A percentile compares a stretch with the other conserved stretches of the same genome.
phyloP scores from a whole-genome alignment of 2,113 vertebrate genomes.

The Hippocampus abdominalis region DNA sequence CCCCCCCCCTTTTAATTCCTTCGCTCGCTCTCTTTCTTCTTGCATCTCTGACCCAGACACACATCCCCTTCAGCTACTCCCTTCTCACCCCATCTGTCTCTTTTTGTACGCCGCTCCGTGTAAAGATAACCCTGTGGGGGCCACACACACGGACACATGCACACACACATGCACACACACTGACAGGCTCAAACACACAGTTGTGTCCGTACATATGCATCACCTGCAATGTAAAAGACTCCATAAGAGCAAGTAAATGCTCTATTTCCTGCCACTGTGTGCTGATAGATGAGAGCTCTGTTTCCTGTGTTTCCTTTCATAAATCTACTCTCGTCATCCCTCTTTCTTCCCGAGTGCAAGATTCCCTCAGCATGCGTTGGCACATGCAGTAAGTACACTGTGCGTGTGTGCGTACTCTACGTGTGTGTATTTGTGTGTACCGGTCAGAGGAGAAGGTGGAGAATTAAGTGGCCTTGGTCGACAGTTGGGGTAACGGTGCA shows the following conservation, averaged over 20 bases:
- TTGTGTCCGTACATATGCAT: slow-evolving; percentile 19
- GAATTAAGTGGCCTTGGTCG: slow-evolving; percentile 66
- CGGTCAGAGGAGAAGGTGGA: slow-evolving; percentile 40
- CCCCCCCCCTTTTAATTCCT: slow-evolving; percentile 22
- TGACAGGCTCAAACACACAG: slow-evolving; percentile 8
- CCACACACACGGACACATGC: slow-evolving; percentile 12
- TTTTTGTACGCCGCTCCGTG: slow-evolving; percentile 61
- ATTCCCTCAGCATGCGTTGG: slow-evolving; percentile 60
- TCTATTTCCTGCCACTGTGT: slow-evolving; percentile 62
- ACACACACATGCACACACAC: slow-evolving; percentile 19
- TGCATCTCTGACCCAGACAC: slow-evolving; percentile 63
- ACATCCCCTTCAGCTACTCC: slow-evolving; percentile 61
- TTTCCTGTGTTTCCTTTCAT: slow-evolving; percentile 71
- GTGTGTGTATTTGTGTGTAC: slow-evolving; percentile 20
- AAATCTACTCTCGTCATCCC: slow-evolving; percentile 66
- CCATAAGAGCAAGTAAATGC: slow-evolving; percentile 54
- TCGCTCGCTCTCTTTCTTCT: slow-evolving; percentile 24
- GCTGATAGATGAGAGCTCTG: slow-evolving; percentile 69
- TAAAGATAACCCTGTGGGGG: slow-evolving; percentile 62
- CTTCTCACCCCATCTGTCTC: slow-evolving; percentile 63
- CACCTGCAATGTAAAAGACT: slow-evolving; percentile 23
- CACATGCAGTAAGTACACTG: slow-evolving; percentile 34
- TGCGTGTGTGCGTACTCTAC: slow-evolving; percentile 13
- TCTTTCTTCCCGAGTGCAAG: slow-evolving; percentile 58
- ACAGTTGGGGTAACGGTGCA: slow-evolving; percentile 68